These are phyloP conservation scores for Piprites chloris DNA, from an alignment of 2,113 vertebrate genomes.

Conservation along the genomic window DNA sequence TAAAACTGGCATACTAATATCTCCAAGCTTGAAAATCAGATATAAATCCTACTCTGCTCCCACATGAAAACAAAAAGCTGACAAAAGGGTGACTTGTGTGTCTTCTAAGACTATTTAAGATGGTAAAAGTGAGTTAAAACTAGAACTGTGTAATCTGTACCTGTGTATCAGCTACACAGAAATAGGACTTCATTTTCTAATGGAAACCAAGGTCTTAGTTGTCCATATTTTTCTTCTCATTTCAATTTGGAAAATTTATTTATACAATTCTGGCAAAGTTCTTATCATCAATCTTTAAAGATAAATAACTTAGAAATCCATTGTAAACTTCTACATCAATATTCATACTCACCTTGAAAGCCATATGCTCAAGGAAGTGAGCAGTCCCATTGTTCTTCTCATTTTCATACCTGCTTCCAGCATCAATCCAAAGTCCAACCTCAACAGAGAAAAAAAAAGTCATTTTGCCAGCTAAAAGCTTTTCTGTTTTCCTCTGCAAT, in stretches of 20 bases:
- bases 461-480: not conserved
- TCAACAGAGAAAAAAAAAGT: slow-evolving; percentile 18
- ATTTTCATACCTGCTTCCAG: slow-evolving; percentile 97
- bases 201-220: not conserved
- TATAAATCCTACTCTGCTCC: not conserved
- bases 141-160: not conserved
- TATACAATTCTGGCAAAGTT: not conserved
- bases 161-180: not conserved
- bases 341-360: slow-evolving; percentile 87
- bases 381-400: slow-evolving; percentile 96
- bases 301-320: not conserved
- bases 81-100: not conserved
- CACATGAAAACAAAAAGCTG: not conserved
- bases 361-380: slow-evolving; percentile 98
- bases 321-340: not conserved
- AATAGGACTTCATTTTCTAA: not conserved
- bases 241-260: not conserved
- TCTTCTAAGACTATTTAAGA: not conserved
- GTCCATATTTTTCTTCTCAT: not conserved
- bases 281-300: not conserved
- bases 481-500: not conserved
- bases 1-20: not conserved
- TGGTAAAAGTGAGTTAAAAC: not conserved
- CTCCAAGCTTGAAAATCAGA: not conserved
- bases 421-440: slow-evolving; percentile 99